Conservation (phyloP, 2,888 invertebrate genomes). For the Girardia tigrina region DNA sequence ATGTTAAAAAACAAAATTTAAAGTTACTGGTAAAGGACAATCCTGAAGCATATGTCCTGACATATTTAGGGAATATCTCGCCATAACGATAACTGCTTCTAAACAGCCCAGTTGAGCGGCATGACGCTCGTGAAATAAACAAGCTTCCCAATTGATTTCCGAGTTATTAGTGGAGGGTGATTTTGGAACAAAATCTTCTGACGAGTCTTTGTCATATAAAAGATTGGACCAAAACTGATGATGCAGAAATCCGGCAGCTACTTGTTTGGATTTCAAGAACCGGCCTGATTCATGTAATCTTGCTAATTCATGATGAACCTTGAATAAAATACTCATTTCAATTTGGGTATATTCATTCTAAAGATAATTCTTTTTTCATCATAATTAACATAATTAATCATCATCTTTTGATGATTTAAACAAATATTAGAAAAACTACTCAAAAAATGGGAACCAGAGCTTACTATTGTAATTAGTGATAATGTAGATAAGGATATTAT, state of each 20-base stretch:
- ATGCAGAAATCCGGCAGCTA: not conserved
- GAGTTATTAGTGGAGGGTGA: not conserved
- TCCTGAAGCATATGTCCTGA: not conserved
- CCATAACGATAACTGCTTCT: conserved; percentile 24
- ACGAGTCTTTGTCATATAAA: not conserved
- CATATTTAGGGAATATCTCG: conserved; percentile 7
- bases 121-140: conserved; percentile 18
- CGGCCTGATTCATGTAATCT: conserved; percentile 34
- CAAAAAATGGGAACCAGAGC: no score
- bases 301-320: conserved; percentile 35
- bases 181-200: not conserved
- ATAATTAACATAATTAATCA: no score
- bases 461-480: no score
- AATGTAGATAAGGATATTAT: no score
- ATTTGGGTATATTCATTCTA: not conserved
- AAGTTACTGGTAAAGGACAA: conserved; percentile 21
- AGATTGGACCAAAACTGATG: not conserved
- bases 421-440: no score
- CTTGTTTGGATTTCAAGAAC: not conserved
- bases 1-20: no score
- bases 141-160: conserved; percentile 1
- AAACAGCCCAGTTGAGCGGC: conserved; percentile 27
- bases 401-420: no score
- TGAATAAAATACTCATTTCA: not conserved
- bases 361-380: not conserved